Base-by-base conservation (phyloP, 2,113 vertebrate genomes). In the Acrocephalus arundinaceus region DNA sequence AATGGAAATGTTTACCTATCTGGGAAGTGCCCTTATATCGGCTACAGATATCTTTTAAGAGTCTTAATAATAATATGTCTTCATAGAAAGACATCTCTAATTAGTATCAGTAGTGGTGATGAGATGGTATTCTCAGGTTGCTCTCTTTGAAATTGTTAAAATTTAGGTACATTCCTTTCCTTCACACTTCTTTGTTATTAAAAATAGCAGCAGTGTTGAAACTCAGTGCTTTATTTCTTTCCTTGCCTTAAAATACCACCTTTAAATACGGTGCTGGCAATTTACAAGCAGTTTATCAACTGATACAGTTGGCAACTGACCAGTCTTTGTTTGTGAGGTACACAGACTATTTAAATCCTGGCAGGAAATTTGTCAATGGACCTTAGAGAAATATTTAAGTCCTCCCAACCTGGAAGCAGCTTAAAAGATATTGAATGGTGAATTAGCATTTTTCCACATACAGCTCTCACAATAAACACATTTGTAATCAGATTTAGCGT, bases 401-500 rank as follows among this genome's bases (percentile, higher is more conserved):
- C 52, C 48, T 81, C 14, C 48, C 65, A 87, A 31, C 35, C 25
- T 75, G 70, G 76, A 94, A 97, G 92, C 83, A 82, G 90, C 70
- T 96, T 97, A 89, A 79, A 90, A 95, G 73, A 73, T 94, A 88
- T 3, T 54, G 83, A 71, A 55, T 24, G 46, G 72, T 89, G 68
- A 94, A 96, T 91, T 93, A 93, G 45, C 84, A 13, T 92, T 95
- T 96, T 92, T 93, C 57, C 65, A 28, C 13, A 15, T 55, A 68
- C 70, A 79, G 46, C 77, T 87, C 66, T 78, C 76, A 70, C 75
- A 96, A 81, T 88, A 93, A 91, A 84, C 65, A 89, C 9, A 1
- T 90, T 85, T 85, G 45, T 95, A 96, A 94, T 94, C 83, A 94
- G 92, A 90, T 95, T 94, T 90, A 92, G 58, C 13, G 8, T 87